Evolutionary conservation across 2,113 vertebrate species (phyloP).

Genomic region (Monopterus albus): DNA sequence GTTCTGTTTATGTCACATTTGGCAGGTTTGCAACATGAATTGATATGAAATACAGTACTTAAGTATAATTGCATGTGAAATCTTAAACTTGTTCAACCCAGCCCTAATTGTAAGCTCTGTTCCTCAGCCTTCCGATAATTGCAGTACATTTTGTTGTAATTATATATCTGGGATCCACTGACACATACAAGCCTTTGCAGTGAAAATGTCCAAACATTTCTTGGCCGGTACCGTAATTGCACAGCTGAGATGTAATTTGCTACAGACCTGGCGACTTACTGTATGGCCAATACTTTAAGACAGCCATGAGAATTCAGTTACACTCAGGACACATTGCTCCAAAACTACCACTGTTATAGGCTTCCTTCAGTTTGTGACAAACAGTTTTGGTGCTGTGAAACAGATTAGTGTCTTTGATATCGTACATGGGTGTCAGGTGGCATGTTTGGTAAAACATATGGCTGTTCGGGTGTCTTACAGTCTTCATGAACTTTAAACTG

Average conservation of each 20-base stretch:
- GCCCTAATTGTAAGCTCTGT: conserved; percentile 43
- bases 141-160: conserved; percentile 50
- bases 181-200: conserved; percentile 31
- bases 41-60: background rate
- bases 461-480: background rate
- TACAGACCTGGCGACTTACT: background rate
- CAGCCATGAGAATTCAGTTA: background rate
- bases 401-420: too few species aligned
- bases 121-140: conserved; percentile 42
- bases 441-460: too few species aligned
- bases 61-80: conserved; percentile 45
- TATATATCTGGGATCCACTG: conserved; percentile 49
- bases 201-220: conserved; percentile 29
- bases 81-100: conserved; percentile 38
- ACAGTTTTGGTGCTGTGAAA: too few species aligned
- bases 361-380: too few species aligned
- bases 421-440: too few species aligned
- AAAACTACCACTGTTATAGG: background rate
- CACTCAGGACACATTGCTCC: background rate
- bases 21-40: conserved; percentile 2
- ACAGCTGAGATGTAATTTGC: conserved; percentile 15
- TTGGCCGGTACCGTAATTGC: conserved; percentile 32
- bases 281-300: background rate
- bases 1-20: conserved; percentile 22
- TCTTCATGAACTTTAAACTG: background rate